Conservation (phyloP, 2,113 vertebrate genomes). For the Cromileptes altivelis region DNA sequence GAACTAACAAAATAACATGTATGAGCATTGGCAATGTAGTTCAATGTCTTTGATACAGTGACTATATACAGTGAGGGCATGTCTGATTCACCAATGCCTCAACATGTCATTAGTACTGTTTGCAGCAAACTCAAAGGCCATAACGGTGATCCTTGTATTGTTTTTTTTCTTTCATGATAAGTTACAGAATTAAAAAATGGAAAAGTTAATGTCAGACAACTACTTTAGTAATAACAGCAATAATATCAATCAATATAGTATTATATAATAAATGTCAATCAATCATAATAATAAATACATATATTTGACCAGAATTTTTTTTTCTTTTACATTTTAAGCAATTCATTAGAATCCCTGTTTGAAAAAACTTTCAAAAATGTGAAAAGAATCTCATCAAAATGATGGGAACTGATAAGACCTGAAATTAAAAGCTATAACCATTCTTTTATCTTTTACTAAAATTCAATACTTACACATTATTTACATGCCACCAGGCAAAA, state of each 20-base stretch:
- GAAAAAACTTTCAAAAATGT: conserved; percentile 60
- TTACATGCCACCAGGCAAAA: conserved; percentile 78
- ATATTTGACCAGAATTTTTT: conserved; percentile 59
- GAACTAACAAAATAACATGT: conserved; percentile 79
- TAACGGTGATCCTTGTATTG: conserved; percentile 85
- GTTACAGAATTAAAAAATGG: conserved; percentile 72
- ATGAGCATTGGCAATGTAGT: conserved; percentile 78
- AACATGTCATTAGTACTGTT: conserved; percentile 81
- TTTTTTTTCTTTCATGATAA: conserved; percentile 59
- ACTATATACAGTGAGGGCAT: conserved; percentile 79
- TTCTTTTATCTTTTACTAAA: conserved; percentile 64
- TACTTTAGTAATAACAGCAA: conserved; percentile 79
- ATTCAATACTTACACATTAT: conserved; percentile 83
- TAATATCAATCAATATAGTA: conserved; percentile 81
- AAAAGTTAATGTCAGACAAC: conserved; percentile 77
- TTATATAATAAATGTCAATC: conserved; percentile 77
- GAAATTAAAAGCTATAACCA: conserved; percentile 64
- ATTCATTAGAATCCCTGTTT: conserved; percentile 74
- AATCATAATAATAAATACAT: conserved; percentile 82
- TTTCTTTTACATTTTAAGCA: conserved; percentile 54
- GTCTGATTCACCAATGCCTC: conserved; percentile 79
- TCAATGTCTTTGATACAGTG: conserved; percentile 75
- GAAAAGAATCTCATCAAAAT: conserved; percentile 64
- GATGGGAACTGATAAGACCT: conserved; percentile 47
- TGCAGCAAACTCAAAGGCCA: conserved; percentile 87